Base-by-base conservation (phyloP, 2,797 vertebrate genomes). In the Alfaro cultratus region DNA sequence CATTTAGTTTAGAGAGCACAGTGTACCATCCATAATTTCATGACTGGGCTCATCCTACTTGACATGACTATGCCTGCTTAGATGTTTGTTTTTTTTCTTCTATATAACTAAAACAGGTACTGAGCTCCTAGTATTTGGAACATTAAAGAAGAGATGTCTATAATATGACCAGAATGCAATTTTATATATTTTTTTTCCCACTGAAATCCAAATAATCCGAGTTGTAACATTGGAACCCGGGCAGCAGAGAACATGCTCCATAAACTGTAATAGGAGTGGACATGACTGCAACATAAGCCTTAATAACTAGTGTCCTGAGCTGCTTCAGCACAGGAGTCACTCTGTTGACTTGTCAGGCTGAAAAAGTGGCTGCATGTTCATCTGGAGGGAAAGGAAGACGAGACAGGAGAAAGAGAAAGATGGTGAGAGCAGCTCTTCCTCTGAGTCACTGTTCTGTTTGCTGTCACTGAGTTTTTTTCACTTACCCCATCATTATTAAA, bases 281-380 rank as follows among this genome's bases (percentile, higher is more conserved):
- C 85, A 83, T 46, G 80, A 79, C 75, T 73, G 77, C 75, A 82
- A 74, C 76, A 88, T 79, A 72, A 89, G 81, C 80, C 75, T 46
- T 71, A 29, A 62, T 88, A 87, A 91, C 85, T 78, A 57, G 83
- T 36, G 62, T 87, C 81, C 76, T 45, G 74, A 84, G 78, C 84
- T 86, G 82, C 82, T 80, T 80, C 85, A 82, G 84, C 87, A 87
- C 90, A 88, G 77, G 88, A 88, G 88, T 92, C 82, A 80, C 43
- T 75, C 78, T 88, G 89, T 89, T n/a, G 31, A 83, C 83, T 80
- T 72, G 82, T 87, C 83, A 74, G 67, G 55, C 81, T 86, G 80
- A 71, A 87, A 85, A 81, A 79, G 80, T 85, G 77, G 68, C 73
- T 75, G 78, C 47, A 84, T 60, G 83, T 81, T 83, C 64, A 88